These are phyloP conservation scores for Chalcosyrphus nemorum DNA, from an alignment of 2,888 invertebrate genomes.

Conservation along the genomic window DNA sequence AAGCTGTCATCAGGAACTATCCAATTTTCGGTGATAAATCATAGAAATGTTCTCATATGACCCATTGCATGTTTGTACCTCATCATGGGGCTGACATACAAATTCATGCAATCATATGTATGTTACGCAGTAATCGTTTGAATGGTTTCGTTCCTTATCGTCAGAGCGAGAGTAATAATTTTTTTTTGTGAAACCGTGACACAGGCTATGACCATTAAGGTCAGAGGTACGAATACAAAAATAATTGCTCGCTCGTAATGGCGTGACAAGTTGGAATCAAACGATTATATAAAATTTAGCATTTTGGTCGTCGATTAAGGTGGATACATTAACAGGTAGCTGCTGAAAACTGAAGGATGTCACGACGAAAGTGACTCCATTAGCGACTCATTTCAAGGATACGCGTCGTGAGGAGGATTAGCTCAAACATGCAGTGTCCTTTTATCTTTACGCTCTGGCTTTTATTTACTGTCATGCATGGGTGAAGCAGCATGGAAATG, in stretches of 20 bases:
- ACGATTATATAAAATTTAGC: background rate
- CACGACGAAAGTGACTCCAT: background rate
- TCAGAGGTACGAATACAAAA: conserved; percentile 2
- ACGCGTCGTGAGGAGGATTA: too few species aligned
- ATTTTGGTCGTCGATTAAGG: background rate
- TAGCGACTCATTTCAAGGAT: too few species aligned
- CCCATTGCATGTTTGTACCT: background rate
- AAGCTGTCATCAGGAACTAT: background rate
- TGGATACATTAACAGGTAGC: background rate
- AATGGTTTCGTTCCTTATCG: background rate
- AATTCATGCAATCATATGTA: background rate
- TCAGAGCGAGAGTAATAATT: background rate
- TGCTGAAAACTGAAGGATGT: background rate
- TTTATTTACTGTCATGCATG: too few species aligned
- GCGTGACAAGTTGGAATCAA: conserved; percentile 34
- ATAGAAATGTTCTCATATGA: background rate
- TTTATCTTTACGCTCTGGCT: too few species aligned
- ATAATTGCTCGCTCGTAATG: conserved; percentile 6
- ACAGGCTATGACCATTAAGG: conserved; percentile 22
- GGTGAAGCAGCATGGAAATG: too few species aligned
- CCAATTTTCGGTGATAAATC: background rate
- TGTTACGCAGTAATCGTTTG: background rate
- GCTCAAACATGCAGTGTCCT: too few species aligned
- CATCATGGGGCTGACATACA: background rate
- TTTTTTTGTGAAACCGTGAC: background rate